Percentiles rank a stretch among this genome's conserved stretches.
Evolutionary conservation across 2,797 vertebrate genomes (phyloP).

Genomic region (Bovichtus diacanthus): DNA sequence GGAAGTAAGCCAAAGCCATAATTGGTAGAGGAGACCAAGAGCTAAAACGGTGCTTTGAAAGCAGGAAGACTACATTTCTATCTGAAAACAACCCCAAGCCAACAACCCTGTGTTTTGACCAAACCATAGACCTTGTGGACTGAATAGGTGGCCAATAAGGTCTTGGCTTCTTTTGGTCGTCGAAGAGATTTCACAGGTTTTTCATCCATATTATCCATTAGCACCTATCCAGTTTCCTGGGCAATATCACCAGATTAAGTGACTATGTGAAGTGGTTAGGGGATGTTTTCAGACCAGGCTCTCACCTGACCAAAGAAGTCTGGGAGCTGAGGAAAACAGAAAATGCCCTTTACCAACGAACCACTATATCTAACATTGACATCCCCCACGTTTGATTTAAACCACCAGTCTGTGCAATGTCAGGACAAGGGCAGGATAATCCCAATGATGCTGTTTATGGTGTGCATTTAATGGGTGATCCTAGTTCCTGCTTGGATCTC

Average conservation of each 20-base stretch:
- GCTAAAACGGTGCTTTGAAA: slow-evolving; percentile 56
- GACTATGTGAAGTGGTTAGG: slow-evolving; percentile 41
- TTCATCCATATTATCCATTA: slow-evolving; percentile 26
- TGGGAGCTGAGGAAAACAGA: slow-evolving; percentile 81
- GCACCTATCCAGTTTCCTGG: slow-evolving; percentile 42
- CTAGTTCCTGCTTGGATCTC: slow-evolving; percentile 21
- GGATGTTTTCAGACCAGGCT: slow-evolving; percentile 80
- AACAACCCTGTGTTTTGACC: slow-evolving; percentile 38
- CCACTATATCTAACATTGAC: slow-evolving; percentile 58
- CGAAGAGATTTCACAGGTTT: not conserved
- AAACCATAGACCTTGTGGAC: slow-evolving; percentile 42
- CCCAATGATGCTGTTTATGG: slow-evolving; percentile 5
- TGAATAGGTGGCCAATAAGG: slow-evolving; percentile 42
- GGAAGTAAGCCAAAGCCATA: slow-evolving; percentile 54
- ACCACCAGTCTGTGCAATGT: slow-evolving; percentile 78
- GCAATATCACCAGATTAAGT: slow-evolving; percentile 5
- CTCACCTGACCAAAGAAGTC: slow-evolving; percentile 82
- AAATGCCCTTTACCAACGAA: slow-evolving; percentile 79
- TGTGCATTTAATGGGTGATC: not conserved
- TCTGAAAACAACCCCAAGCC: slow-evolving; percentile 78
- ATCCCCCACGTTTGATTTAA: slow-evolving; percentile 55
- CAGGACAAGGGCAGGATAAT: slow-evolving; percentile 58
- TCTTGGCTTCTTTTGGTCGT: slow-evolving; percentile 21
- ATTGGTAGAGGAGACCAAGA: slow-evolving; percentile 28
- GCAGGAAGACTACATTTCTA: slow-evolving; percentile 58